These are phyloP conservation scores for Ips nitidus DNA, from an alignment of 1,140 invertebrate species.

Conservation along the genomic window DNA sequence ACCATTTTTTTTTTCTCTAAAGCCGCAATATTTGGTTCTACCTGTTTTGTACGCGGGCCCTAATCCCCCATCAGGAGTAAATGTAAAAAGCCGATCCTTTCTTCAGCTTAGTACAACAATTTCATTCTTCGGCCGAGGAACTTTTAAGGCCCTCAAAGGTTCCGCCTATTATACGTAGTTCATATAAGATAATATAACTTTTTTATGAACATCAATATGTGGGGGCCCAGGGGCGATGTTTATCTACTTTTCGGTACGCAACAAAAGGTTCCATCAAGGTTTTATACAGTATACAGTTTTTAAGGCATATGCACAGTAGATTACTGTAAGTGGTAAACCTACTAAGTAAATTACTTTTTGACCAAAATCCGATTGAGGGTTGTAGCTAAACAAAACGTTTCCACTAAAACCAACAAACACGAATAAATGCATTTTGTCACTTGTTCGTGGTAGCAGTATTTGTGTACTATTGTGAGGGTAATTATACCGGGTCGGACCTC, in stretches of 20 bases:
- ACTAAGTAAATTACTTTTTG: too few species aligned
- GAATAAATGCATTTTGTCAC: too few species aligned
- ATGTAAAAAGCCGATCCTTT: slow-evolving; percentile 49
- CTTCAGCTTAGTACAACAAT: slow-evolving; percentile 41
- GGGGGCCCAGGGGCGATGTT: slow-evolving; percentile 13
- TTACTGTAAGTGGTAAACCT: too few species aligned
- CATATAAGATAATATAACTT: slow-evolving; percentile 39
- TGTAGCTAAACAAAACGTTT: too few species aligned
- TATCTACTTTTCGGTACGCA: slow-evolving; percentile 25
- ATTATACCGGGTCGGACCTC: slow-evolving; percentile 37
- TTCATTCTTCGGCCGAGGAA: slow-evolving; percentile 46
- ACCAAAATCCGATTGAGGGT: too few species aligned
- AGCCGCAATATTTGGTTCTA: too few species aligned
- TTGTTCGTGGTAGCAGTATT: too few species aligned
- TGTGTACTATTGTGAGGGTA: not conserved
- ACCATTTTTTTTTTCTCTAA: too few species aligned
- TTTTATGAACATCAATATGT: slow-evolving; percentile 30
- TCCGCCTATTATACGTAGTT: slow-evolving; percentile 44
- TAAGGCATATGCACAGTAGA: too few species aligned
- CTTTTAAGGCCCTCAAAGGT: slow-evolving; percentile 42
- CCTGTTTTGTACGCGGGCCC: too few species aligned
- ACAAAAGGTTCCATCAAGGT: slow-evolving; percentile 16
- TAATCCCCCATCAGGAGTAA: not conserved
- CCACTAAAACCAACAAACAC: too few species aligned
- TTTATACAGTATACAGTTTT: too few species aligned